A percentile compares a stretch with the other conserved stretches of the same genome.
These are phyloP conservation scores for Stenichneumon culpator DNA, from an alignment of 2,888 invertebrate genomes.

Conservation along the genomic window DNA sequence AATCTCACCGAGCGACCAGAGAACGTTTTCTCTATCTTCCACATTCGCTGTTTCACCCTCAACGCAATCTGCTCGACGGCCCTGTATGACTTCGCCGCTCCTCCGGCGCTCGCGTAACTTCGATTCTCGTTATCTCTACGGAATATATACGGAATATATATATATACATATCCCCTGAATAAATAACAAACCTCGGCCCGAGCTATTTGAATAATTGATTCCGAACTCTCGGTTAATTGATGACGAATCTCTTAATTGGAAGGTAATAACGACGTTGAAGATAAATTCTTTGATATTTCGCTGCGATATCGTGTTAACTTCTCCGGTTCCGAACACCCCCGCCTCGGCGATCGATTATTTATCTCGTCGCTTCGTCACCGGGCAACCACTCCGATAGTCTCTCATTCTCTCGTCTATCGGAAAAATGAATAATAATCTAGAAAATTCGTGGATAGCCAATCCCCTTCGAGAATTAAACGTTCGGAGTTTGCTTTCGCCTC, in stretches of 20 bases:
- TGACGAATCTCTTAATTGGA: not conserved
- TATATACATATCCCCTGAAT: not conserved
- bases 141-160: not conserved
- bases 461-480: not conserved
- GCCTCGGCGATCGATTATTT: not conserved
- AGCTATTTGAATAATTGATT: slow-evolving; percentile 6
- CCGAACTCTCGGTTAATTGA: not conserved
- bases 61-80: not conserved
- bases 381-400: not conserved
- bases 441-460: not conserved
- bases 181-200: not conserved
- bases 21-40: slow-evolving; percentile 35
- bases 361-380: not conserved
- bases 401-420: not conserved
- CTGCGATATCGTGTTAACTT: not conserved
- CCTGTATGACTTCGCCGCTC: not conserved
- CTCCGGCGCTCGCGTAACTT: not conserved
- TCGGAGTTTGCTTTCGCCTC: not conserved
- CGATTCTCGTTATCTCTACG: not conserved
- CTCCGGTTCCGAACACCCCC: not conserved
- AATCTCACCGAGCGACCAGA: slow-evolving; percentile 39
- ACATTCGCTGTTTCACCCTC: slow-evolving; percentile 22
- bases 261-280: not conserved
- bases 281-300: not conserved
- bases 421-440: not conserved